Percentiles rank a stretch among this genome's conserved stretches.
phyloP scores from a whole-genome alignment of 2,797 vertebrate species.

The Halcyon chelicuti region DNA sequence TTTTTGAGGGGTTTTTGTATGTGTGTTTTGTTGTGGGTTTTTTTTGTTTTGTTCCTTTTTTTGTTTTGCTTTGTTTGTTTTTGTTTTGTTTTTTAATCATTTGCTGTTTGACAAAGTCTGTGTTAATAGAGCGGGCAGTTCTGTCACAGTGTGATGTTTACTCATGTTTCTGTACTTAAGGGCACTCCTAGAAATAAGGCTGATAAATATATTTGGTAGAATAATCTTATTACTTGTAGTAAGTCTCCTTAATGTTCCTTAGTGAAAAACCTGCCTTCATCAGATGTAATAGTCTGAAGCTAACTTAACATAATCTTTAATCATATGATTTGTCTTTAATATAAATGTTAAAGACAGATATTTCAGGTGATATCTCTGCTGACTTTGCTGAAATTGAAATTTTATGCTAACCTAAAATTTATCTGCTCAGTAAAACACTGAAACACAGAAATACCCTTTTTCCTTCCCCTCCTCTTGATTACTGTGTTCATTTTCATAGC shows the following conservation, averaged over 20 bases:
- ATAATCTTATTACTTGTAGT: background rate
- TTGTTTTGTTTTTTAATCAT: too few species aligned
- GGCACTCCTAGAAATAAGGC: background rate
- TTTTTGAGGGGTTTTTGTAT: background rate
- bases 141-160: background rate
- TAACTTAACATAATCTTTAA: background rate
- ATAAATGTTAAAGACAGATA: background rate
- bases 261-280: accelerated
- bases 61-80: background rate
- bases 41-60: background rate
- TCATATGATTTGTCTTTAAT: too few species aligned
- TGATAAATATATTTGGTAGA: background rate
- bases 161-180: background rate
- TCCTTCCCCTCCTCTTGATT: background rate
- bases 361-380: background rate
- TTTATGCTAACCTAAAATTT: background rate
- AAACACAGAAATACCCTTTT: background rate
- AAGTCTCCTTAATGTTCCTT: background rate
- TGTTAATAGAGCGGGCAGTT: background rate
- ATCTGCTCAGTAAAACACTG: background rate
- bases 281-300: background rate
- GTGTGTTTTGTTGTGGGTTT: too few species aligned
- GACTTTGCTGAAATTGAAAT: background rate
- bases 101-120: background rate
- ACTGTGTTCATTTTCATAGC: background rate